Evolutionary conservation across 1,140 invertebrate genomes (phyloP).

Genomic region (Lasioglossum baleicum): DNA sequence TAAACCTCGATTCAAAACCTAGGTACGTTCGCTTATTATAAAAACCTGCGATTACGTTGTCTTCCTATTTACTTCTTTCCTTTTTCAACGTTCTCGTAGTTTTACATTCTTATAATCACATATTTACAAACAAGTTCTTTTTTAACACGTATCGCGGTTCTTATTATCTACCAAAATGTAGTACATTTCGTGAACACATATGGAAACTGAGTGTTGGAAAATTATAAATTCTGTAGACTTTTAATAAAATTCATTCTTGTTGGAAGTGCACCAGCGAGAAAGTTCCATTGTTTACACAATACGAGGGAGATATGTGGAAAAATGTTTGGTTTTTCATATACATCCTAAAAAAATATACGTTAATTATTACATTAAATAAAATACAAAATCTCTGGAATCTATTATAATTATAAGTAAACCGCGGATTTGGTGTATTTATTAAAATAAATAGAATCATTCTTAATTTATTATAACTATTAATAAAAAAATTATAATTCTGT

Average conservation of each 20-base stretch:
- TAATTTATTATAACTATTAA: too few relatives aligned
- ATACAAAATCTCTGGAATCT: neutral
- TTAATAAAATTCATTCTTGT: neutral
- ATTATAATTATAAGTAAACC: too few relatives aligned
- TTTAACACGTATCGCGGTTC: neutral
- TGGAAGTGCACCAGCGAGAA: neutral
- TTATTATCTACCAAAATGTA: neutral
- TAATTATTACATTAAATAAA: neutral
- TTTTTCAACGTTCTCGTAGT: neutral
- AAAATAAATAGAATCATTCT: too few relatives aligned
- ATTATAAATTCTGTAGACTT: neutral
- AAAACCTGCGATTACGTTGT: slow-evolving; percentile 11
- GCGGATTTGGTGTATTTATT: too few relatives aligned
- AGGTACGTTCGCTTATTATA: slow-evolving; percentile 2
- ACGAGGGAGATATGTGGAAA: too few relatives aligned
- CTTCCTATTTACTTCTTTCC: neutral
- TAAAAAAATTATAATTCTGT: too few relatives aligned
- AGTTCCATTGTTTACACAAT: neutral
- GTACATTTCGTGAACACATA: neutral
- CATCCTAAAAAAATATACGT: neutral
- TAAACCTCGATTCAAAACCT: slow-evolving; percentile 1
- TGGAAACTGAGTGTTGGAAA: neutral
- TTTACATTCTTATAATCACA: slow-evolving; percentile 8
- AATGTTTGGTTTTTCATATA: too few relatives aligned
- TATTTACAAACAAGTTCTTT: slow-evolving; percentile 28